phyloP scores from a whole-genome alignment of 2,888 invertebrate species.

The Acanthosepion esculentum region DNA sequence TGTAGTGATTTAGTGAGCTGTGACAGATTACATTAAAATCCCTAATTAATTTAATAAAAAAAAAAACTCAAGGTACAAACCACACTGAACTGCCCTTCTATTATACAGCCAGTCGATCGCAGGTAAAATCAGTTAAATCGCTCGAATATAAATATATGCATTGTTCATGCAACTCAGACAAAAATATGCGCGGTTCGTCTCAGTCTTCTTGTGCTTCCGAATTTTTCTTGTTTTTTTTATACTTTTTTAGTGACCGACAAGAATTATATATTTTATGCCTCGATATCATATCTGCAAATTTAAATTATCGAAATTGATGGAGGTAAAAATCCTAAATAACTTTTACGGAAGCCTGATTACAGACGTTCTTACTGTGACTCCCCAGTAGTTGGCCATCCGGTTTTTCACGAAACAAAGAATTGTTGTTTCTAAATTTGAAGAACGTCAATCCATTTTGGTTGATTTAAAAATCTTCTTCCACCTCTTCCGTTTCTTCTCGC shows the following conservation, averaged over 20 bases:
- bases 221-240: background rate
- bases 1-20: no score
- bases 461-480: conserved; percentile 33
- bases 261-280: background rate
- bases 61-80: background rate
- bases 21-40: no score
- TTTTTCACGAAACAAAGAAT: background rate
- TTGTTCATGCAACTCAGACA: background rate
- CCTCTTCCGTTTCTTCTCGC: background rate
- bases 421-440: conserved; percentile 6
- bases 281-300: background rate
- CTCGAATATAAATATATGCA: background rate
- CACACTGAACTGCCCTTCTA: background rate
- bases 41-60: no score
- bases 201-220: background rate
- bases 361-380: background rate
- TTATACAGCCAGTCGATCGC: background rate
- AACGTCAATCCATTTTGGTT: background rate
- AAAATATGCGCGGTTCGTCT: background rate
- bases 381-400: background rate
- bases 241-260: background rate
- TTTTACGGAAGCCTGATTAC: background rate
- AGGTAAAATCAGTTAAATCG: background rate
- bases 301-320: background rate
- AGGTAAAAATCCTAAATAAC: background rate